Conservation (phyloP, 2,113 vertebrate genomes). For the Gymnogyps californianus region DNA sequence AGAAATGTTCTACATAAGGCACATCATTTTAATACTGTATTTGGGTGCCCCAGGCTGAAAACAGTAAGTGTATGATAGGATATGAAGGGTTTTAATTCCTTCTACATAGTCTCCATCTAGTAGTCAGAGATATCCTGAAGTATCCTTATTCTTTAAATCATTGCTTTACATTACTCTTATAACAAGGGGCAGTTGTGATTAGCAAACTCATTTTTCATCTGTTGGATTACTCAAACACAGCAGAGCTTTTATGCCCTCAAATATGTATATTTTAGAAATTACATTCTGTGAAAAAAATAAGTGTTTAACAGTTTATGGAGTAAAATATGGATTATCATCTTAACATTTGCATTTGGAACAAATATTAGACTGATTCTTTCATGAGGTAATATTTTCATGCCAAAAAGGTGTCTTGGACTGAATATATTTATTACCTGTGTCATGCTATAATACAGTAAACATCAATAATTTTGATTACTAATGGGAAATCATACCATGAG, state of each 20-base stretch:
- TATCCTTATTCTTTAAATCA: neutral
- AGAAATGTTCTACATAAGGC: neutral
- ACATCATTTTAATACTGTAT: accelerated
- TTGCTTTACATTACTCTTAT: neutral
- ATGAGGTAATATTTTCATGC: neutral
- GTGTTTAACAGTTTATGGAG: neutral
- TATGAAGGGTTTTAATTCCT: neutral
- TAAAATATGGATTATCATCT: neutral
- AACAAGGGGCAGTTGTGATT: neutral
- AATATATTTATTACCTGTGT: neutral
- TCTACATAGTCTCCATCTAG: neutral
- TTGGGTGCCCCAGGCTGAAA: neutral
- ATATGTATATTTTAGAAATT: neutral
- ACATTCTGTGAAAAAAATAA: neutral
- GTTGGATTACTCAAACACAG: neutral
- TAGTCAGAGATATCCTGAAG: neutral
- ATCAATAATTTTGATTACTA: slow-evolving; percentile 31
- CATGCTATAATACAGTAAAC: neutral
- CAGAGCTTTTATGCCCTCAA: neutral
- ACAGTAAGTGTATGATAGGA: neutral
- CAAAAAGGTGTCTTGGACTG: neutral
- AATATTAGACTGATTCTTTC: neutral
- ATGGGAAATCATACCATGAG: neutral
- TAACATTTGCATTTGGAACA: neutral
- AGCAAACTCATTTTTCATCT: neutral